Percentiles rank a stretch among this genome's conserved stretches.
Evolutionary conservation across 2,797 vertebrate genomes (phyloP).

Genomic region (Peromyscus melanophrys): DNA sequence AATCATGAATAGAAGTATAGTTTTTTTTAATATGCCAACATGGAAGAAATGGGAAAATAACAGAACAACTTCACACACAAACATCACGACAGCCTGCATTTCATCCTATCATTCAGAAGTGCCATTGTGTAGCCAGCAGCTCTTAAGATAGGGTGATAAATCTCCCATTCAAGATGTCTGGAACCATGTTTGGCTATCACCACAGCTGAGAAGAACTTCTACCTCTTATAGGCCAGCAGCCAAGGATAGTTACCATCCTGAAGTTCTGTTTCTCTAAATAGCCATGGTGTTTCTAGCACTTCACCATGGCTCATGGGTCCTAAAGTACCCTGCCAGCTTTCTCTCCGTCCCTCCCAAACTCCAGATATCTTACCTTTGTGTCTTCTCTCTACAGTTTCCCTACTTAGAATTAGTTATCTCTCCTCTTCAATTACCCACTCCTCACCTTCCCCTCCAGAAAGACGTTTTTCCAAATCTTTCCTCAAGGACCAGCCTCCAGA

Average conservation of each 20-base stretch:
- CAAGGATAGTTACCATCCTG: conserved; percentile 4
- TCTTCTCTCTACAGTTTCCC: background rate
- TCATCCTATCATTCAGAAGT: background rate
- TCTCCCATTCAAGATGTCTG: conserved; percentile 9
- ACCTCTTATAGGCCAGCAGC: background rate
- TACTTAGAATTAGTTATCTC: background rate
- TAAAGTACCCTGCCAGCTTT: background rate
- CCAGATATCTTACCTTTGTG: background rate
- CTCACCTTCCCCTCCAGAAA: conserved; percentile 29
- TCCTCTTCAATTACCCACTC: background rate
- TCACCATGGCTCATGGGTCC: background rate
- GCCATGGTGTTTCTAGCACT: background rate
- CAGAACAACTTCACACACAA: conserved; percentile 43
- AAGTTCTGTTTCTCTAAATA: conserved; percentile 5
- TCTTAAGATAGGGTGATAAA: conserved; percentile 38
- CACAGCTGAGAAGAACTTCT: conserved; percentile 34
- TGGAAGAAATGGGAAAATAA: conserved; percentile 45
- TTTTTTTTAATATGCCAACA: background rate
- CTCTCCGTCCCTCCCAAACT: background rate
- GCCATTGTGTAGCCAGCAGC: background rate
- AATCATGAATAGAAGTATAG: conserved; percentile 8
- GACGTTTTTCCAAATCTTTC: background rate
- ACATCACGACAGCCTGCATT: background rate
- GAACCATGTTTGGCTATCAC: conserved; percentile 48
- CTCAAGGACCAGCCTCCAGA: background rate